A percentile compares a stretch with the other conserved stretches of the same genome.
phyloP scores from a whole-genome alignment of 2,113 vertebrate species.

The Clarias magur region DNA sequence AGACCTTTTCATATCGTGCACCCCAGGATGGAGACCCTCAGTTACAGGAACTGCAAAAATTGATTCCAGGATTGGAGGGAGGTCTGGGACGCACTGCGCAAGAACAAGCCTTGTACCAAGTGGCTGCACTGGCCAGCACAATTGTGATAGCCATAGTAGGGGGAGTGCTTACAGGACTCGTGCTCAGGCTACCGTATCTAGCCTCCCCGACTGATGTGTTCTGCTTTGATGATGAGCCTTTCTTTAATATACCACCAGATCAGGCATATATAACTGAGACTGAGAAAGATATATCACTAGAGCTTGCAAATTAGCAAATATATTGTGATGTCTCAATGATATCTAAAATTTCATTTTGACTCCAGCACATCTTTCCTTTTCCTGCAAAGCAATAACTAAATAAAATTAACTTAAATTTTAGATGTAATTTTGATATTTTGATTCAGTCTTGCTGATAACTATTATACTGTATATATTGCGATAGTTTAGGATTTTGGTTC shows the following conservation, averaged over 20 bases:
- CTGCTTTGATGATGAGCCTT: constrained; percentile 78
- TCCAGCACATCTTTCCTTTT: neutral
- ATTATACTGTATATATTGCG: no score
- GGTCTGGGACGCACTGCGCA: constrained; percentile 62
- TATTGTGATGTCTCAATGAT: neutral
- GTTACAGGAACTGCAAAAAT: constrained; percentile 55
- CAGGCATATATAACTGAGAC: constrained; percentile 54
- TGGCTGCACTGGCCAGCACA: constrained; percentile 68
- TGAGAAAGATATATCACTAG: neutral
- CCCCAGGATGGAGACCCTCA: constrained; percentile 61
- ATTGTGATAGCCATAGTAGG: constrained; percentile 63
- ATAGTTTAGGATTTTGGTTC: no score
- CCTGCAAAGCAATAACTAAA: neutral
- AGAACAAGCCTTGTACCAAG: constrained; percentile 76
- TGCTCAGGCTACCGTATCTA: constrained; percentile 72
- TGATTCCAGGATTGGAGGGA: constrained; percentile 65
- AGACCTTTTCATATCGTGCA: constrained; percentile 63
- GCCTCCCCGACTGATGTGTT: constrained; percentile 63
- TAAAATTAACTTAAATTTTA: neutral
- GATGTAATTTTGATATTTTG: neutral
- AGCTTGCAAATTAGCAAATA: neutral
- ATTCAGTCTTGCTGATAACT: neutral
- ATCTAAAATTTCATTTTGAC: neutral
- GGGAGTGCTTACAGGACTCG: constrained; percentile 69
- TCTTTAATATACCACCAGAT: constrained; percentile 73